A percentile compares a stretch with the other conserved stretches of the same genome.
phyloP scores from a whole-genome alignment of 2,888 invertebrate species.

The Pomacea canaliculata region DNA sequence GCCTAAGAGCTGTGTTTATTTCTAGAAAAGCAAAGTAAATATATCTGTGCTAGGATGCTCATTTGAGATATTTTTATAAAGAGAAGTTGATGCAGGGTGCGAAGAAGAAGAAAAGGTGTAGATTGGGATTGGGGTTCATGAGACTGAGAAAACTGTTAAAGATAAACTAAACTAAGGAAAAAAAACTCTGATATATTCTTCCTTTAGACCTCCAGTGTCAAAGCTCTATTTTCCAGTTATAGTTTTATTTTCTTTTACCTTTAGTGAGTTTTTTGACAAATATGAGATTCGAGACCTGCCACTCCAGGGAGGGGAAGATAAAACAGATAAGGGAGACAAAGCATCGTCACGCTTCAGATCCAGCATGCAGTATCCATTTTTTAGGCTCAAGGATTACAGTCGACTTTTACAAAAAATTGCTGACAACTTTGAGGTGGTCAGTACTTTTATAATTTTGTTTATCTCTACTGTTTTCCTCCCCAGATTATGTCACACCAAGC shows the following conservation, averaged over 20 bases:
- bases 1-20: background rate
- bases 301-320: constrained; percentile 35
- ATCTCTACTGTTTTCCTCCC: background rate
- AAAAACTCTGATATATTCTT: no score
- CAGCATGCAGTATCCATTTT: constrained; percentile 62
- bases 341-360: constrained; percentile 42
- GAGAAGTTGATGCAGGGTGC: no score
- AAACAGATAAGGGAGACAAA: constrained; percentile 16
- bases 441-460: background rate
- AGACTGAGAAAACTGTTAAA: no score
- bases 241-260: background rate
- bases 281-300: constrained; percentile 41
- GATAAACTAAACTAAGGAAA: no score
- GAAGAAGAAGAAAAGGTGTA: no score
- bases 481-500: background rate
- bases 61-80: no score
- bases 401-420: constrained; percentile 54
- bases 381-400: constrained; percentile 59
- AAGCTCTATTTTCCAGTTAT: no score
- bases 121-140: no score
- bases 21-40: background rate
- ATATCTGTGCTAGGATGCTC: no score
- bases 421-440: constrained; percentile 23
- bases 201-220: no score
- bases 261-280: constrained; percentile 60